phyloP scores from a whole-genome alignment of 2,888 invertebrate genomes.

The Cosmorhoe ocellata region DNA sequence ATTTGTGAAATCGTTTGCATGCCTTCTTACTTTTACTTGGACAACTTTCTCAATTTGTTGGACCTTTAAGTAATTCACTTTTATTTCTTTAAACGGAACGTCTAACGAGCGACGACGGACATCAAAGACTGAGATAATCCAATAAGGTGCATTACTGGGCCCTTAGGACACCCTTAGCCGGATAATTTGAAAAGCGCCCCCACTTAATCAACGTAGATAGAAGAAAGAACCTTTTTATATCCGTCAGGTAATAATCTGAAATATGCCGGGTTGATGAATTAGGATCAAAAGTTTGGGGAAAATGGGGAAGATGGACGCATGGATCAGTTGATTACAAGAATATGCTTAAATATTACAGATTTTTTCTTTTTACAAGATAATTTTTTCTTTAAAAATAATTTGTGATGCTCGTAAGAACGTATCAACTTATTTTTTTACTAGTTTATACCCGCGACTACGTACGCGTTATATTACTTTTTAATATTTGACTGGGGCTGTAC shows the following conservation, averaged over 20 bases:
- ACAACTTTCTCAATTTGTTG: constrained; percentile 62
- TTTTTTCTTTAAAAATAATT: background rate
- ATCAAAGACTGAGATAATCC: constrained; percentile 75
- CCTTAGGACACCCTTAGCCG: constrained; percentile 42
- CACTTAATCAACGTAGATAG: constrained; percentile 67
- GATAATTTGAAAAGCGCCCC: constrained; percentile 64
- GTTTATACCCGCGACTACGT: too few relatives aligned
- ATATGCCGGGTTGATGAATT: constrained; percentile 56
- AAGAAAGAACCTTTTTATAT: constrained; percentile 61
- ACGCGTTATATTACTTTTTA: too few relatives aligned
- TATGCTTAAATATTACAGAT: constrained; percentile 21
- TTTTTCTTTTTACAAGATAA: constrained; percentile 4
- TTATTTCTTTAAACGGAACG: constrained; percentile 70
- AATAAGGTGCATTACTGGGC: constrained; percentile 72
- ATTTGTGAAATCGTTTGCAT: constrained; percentile 32
- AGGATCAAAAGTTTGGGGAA: constrained; percentile 44
- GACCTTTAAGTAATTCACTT: constrained; percentile 68
- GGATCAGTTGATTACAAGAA: constrained; percentile 37
- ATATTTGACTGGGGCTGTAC: too few relatives aligned
- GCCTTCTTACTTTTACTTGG: constrained; percentile 51
- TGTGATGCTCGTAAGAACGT: background rate
- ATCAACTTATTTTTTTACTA: too few relatives aligned
- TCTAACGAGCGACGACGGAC: constrained; percentile 57
- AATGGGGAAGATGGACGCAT: constrained; percentile 28
- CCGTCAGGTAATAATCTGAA: constrained; percentile 58